Percentiles rank a stretch among this genome's conserved stretches.
phyloP scores from a whole-genome alignment of 2,888 invertebrate species.

The Rhodophaea formosa region DNA sequence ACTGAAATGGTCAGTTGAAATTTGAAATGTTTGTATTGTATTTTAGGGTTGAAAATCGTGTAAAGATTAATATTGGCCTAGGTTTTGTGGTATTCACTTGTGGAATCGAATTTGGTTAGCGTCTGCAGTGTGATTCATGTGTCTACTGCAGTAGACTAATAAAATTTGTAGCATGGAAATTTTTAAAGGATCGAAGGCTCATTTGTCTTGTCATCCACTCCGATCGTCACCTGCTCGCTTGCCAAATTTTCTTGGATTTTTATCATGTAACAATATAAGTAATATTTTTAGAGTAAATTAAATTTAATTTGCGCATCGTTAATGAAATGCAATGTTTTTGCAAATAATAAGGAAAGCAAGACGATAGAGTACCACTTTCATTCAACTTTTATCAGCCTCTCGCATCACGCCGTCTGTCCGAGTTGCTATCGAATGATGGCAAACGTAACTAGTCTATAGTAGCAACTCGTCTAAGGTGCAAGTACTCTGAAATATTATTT shows the following conservation, averaged over 20 bases:
- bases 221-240: neutral
- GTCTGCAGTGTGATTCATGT: constrained; percentile 75
- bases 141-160: constrained; percentile 76
- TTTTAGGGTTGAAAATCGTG: constrained; percentile 38
- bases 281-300: no score
- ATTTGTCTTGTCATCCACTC: constrained; percentile 42
- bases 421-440: no score
- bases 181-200: constrained; percentile 42
- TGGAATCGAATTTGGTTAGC: constrained; percentile 60
- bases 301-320: no score
- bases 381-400: no score
- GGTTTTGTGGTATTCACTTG: constrained; percentile 48
- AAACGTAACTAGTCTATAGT: no score
- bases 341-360: no score
- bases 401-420: no score
- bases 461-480: no score
- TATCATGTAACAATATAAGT: no score
- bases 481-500: no score
- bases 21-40: neutral
- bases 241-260: neutral
- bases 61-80: constrained; percentile 27
- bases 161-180: constrained; percentile 52
- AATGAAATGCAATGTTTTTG: no score
- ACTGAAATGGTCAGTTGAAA: neutral
- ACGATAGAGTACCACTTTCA: no score